Conservation (phyloP, 2,888 invertebrate species). For the Eueremaeus valkanovi region DNA sequence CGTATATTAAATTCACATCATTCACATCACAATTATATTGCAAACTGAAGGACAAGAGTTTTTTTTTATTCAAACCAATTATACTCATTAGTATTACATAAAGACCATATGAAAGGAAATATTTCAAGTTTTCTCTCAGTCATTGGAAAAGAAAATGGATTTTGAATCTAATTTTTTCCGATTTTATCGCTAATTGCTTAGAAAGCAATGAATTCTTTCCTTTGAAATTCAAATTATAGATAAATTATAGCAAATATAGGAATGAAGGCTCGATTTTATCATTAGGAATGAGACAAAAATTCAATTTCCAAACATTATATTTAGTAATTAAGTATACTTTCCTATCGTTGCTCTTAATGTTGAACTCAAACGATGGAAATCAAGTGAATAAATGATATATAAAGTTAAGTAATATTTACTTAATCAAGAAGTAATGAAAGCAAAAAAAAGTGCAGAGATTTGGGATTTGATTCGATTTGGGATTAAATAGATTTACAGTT, state of each 20-base stretch:
- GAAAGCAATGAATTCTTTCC: not conserved
- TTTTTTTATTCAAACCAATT: not conserved
- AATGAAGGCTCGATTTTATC: no score
- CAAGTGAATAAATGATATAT: not conserved
- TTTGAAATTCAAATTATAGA: no score
- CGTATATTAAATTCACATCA: conserved; percentile 12
- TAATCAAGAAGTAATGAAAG: conserved; percentile 8
- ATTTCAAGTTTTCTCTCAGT: no score
- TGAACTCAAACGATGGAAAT: not conserved
- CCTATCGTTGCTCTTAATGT: not conserved
- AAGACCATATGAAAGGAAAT: no score
- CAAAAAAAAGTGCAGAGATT: not conserved
- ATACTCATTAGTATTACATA: not conserved
- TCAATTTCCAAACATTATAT: not conserved
- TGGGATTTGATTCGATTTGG: not conserved
- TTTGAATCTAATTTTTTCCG: no score
- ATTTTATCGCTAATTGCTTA: not conserved
- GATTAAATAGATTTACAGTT: not conserved
- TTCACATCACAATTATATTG: not conserved
- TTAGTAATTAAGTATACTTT: no score
- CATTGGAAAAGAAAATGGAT: no score
- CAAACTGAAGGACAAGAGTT: not conserved
- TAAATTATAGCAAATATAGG: no score
- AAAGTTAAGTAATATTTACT: not conserved
- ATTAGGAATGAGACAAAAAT: no score